phyloP scores from a whole-genome alignment of 2,888 invertebrate genomes.

The Parelbella ahira region DNA sequence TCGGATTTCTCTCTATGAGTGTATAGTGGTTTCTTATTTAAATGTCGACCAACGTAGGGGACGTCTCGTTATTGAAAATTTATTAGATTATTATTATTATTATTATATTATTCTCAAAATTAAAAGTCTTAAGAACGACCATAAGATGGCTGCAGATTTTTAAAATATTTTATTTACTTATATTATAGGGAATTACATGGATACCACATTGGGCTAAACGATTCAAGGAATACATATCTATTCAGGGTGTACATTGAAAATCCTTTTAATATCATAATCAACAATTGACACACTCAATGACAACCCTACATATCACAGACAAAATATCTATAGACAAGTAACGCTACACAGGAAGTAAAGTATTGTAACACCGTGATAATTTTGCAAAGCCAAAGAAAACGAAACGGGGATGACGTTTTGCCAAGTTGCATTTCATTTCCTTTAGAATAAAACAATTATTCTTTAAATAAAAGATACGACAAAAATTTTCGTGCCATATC shows the following conservation, averaged over 20 bases:
- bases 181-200: slow-evolving; percentile 71
- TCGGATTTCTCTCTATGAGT: slow-evolving; percentile 80
- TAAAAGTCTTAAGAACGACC: slow-evolving; percentile 70
- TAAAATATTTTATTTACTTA: slow-evolving; percentile 75
- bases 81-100: slow-evolving; percentile 73
- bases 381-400: slow-evolving; percentile 76
- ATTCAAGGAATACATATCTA: slow-evolving; percentile 50
- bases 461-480: slow-evolving; percentile 34
- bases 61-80: slow-evolving; percentile 78
- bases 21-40: slow-evolving; percentile 79
- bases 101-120: slow-evolving; percentile 55
- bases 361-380: slow-evolving; percentile 74
- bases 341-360: slow-evolving; percentile 47
- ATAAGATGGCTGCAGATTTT: slow-evolving; percentile 79
- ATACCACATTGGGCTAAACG: slow-evolving; percentile 60
- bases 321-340: slow-evolving; percentile 44
- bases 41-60: slow-evolving; percentile 80
- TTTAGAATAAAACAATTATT: slow-evolving; percentile 44
- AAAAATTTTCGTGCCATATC: slow-evolving; percentile 53
- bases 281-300: slow-evolving; percentile 37
- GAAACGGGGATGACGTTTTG: slow-evolving; percentile 53
- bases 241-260: slow-evolving; percentile 56
- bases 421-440: slow-evolving; percentile 62
- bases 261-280: slow-evolving; percentile 41
- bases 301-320: slow-evolving; percentile 69